A percentile compares a stretch with the other conserved stretches of the same genome.
phyloP scores from a whole-genome alignment of 2,113 vertebrate genomes.

The Gymnorhina tibicen region DNA sequence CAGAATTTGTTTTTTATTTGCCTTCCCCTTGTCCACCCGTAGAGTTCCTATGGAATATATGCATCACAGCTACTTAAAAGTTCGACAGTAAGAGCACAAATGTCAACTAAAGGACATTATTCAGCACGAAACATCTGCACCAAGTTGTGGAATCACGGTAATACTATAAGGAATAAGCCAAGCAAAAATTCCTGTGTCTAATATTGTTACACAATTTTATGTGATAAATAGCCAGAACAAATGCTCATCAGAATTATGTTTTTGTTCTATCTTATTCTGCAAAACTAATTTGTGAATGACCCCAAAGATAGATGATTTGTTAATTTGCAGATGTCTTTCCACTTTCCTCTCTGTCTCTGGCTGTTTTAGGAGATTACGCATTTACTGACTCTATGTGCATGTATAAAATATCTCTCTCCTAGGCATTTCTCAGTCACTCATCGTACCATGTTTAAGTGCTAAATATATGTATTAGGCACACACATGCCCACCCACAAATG shows the following conservation, averaged over 20 bases:
- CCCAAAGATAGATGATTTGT: slow-evolving; percentile 64
- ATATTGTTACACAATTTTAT: slow-evolving; percentile 49
- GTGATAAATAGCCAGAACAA: slow-evolving; percentile 65
- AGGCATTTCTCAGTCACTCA: slow-evolving; percentile 44
- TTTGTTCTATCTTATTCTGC: slow-evolving; percentile 65
- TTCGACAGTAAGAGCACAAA: not conserved
- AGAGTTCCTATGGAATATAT: not conserved
- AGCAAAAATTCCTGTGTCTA: slow-evolving; percentile 45
- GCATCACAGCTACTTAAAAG: slow-evolving; percentile 6
- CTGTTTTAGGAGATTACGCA: not conserved
- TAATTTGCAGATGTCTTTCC: slow-evolving; percentile 63
- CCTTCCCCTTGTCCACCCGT: not conserved
- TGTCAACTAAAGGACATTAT: slow-evolving; percentile 10
- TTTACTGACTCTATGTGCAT: not conserved
- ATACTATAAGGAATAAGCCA: slow-evolving; percentile 13
- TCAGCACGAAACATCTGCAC: slow-evolving; percentile 15
- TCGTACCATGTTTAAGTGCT: not conserved
- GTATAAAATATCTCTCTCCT: not conserved
- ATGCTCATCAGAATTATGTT: slow-evolving; percentile 64
- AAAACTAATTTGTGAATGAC: slow-evolving; percentile 66
- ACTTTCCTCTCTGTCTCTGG: slow-evolving; percentile 8
- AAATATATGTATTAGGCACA: not conserved
- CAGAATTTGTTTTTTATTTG: not conserved
- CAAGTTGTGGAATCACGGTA: slow-evolving; percentile 42
- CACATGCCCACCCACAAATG: slow-evolving; percentile 34